Percentiles rank a stretch among this genome's conserved stretches.
These are phyloP conservation scores for Gymnocypris eckloni DNA, from an alignment of 2,797 vertebrate species.

Conservation along the genomic window DNA sequence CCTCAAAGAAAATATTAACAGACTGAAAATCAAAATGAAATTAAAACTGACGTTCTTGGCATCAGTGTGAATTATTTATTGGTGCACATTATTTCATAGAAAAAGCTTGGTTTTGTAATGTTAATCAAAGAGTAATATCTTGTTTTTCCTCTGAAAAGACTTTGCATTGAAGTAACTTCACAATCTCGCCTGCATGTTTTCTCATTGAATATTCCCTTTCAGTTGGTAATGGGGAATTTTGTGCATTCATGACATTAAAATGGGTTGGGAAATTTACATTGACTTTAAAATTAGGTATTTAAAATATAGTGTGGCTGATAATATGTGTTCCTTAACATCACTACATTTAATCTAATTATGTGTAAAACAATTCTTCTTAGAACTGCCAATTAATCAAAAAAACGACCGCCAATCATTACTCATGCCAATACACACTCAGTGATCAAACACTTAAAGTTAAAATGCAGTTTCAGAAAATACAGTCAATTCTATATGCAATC, in stretches of 20 bases:
- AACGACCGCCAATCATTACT: conserved; percentile 18
- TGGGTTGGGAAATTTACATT: not conserved
- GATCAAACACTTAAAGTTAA: conserved; percentile 20
- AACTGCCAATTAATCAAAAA: conserved; percentile 13
- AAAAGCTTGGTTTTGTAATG: not conserved
- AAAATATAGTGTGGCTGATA: not conserved
- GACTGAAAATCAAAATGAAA: not conserved
- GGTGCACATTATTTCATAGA: not conserved
- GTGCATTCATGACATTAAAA: not conserved
- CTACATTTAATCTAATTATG: not conserved
- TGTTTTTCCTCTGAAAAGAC: not conserved
- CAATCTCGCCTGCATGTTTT: not conserved
- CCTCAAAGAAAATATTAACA: conserved; percentile 11
- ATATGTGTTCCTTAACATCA: not conserved
- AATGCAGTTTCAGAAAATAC: conserved; percentile 14
- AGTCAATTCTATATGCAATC: conserved; percentile 50
- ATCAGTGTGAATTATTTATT: not conserved
- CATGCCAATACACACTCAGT: conserved; percentile 33
- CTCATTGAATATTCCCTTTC: not conserved
- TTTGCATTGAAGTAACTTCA: not conserved
- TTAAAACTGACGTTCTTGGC: not conserved
- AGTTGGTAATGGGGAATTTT: not conserved
- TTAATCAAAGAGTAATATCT: not conserved
- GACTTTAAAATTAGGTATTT: not conserved
- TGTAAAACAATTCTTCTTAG: not conserved